Evolutionary conservation across 2,113 vertebrate species (phyloP).

Genomic region (Pelodiscus sinensis): DNA sequence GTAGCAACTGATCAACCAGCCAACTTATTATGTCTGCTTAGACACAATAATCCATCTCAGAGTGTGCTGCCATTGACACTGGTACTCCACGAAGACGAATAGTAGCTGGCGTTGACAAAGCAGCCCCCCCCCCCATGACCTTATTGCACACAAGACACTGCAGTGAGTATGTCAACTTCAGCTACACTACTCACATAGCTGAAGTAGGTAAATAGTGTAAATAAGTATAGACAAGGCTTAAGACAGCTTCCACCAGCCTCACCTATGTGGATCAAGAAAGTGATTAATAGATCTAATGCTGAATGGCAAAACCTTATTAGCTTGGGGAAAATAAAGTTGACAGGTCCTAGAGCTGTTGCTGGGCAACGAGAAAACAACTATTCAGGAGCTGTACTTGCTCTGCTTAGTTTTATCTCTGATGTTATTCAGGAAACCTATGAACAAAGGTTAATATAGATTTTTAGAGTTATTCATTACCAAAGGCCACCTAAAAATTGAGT

Average conservation of each 20-base stretch:
- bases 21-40: too few species aligned
- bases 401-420: neutral
- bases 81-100: too few species aligned
- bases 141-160: too few species aligned
- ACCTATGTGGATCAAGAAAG: fast-evolving
- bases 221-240: too few species aligned
- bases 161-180: too few species aligned
- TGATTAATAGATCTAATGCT: fast-evolving
- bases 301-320: fast-evolving
- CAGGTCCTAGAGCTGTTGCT: fast-evolving
- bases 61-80: too few species aligned
- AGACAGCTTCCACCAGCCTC: neutral
- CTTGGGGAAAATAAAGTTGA: neutral
- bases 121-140: too few species aligned
- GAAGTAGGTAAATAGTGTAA: too few species aligned
- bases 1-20: too few species aligned
- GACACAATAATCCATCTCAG: too few species aligned
- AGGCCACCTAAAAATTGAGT: neutral
- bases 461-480: neutral
- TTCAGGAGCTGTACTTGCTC: fast-evolving
- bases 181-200: too few species aligned
- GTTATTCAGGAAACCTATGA: constrained; percentile 19
- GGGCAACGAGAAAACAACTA: neutral
- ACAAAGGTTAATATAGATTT: neutral
- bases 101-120: too few species aligned